phyloP scores from a whole-genome alignment of 2,113 vertebrate species.

The Rynchops niger region DNA sequence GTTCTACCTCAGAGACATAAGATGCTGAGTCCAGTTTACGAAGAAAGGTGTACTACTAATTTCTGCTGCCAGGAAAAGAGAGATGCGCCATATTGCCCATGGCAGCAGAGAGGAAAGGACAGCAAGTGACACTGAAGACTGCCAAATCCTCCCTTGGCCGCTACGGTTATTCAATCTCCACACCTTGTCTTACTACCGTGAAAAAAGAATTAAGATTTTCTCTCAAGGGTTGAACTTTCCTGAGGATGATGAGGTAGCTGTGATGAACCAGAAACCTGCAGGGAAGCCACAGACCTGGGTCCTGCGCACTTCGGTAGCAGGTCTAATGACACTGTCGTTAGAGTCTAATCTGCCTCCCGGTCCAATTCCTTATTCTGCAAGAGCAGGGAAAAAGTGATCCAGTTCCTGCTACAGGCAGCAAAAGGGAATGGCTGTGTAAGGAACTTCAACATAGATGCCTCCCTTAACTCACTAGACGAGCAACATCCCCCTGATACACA shows the following conservation, averaged over 20 bases:
- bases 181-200: neutral
- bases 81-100: neutral
- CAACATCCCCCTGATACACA: neutral
- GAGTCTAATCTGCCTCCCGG: neutral
- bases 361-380: neutral
- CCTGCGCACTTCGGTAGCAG: accelerated
- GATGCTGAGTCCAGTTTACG: neutral
- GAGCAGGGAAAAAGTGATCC: neutral
- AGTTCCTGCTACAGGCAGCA: neutral
- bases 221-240: neutral
- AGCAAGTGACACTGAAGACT: neutral
- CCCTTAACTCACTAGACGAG: neutral
- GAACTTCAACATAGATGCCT: neutral
- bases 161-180: neutral
- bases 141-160: neutral
- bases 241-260: neutral
- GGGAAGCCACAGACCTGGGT: neutral
- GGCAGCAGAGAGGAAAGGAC: neutral
- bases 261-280: neutral
- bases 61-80: neutral
- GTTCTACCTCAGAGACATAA: neutral
- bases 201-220: neutral
- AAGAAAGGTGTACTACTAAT: neutral
- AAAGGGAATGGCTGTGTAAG: neutral
- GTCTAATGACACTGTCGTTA: neutral